A percentile compares a stretch with the other conserved stretches of the same genome.
Evolutionary conservation across 2,113 vertebrate species (phyloP).

Genomic region (Melanocharis versteri): DNA sequence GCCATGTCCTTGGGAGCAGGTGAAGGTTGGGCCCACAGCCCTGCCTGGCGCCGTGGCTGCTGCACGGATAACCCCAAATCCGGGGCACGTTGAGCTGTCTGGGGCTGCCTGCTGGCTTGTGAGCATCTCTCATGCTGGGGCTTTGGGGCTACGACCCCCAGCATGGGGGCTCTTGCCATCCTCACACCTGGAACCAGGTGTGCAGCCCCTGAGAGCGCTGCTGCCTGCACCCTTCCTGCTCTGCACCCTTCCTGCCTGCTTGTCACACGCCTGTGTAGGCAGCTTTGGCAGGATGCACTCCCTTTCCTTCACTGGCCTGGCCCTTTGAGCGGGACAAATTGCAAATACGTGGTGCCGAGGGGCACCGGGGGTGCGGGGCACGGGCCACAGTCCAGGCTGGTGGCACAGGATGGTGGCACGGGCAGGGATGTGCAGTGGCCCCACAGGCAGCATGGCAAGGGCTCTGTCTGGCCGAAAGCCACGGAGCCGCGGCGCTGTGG

Average conservation of each 20-base stretch:
- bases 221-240: not conserved
- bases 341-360: not conserved
- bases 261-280: not conserved
- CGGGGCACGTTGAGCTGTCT: not conserved
- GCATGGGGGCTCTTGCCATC: not conserved
- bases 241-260: not conserved
- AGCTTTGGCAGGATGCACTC: not conserved
- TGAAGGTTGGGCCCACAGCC: not conserved
- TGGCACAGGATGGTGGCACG: rapidly evolving
- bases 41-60: not conserved
- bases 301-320: not conserved
- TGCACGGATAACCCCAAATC: not conserved
- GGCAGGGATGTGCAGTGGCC: not conserved
- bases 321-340: not conserved
- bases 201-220: not conserved
- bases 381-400: rapidly evolving
- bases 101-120: not conserved
- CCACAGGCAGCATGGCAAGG: rapidly evolving
- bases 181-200: not conserved
- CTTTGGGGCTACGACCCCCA: rapidly evolving
- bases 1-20: not conserved
- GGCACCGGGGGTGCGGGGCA: rapidly evolving
- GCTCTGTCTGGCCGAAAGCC: not conserved
- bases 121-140: not conserved
- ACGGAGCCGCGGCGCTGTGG: rapidly evolving